Evolutionary conservation across 2,888 invertebrate genomes (phyloP), one percentile per base, ranked within the genome.

Genomic region (Amblyjoppa proteus): DNA sequence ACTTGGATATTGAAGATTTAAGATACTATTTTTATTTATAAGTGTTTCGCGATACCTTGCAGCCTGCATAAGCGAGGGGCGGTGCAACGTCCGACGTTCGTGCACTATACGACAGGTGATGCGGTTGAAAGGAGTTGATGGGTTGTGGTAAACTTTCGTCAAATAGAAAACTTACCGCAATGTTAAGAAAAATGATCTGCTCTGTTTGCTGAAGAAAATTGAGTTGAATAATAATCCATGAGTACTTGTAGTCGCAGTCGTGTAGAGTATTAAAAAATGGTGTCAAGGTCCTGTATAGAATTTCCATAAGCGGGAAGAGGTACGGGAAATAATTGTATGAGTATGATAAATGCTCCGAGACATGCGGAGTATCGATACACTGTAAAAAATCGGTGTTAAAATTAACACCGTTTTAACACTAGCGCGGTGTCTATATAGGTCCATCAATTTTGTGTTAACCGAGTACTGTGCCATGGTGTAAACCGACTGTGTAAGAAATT

Each of bases 81-180:
- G 70, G 38, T 56, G 77, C 68, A 77, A 70, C 45, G 34, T 49
- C 45, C 25, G 78, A 78, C 49, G 34, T 70, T 70, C 70, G 70
- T 61, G 70, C 34, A 58, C 41, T 31, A 11, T 45, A 31, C 68
- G 56, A 53, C 69, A 41, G 49, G 45, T 45, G 61, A n/a, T 53
- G 16, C 51, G 4, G 25, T 13, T 25, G 70, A 28, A 16, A 70
- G 58, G 41, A 13, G 20, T 11, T 45, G 4, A 69, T 45, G 41
- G 49, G 64, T 31, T 75, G 64, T 49, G 51, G 51, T 75, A 75
- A 75, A 75, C 64, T 64, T 75, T 75, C 64, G 51, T 64, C 66
- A 66, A 49, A 75, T 31, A 49, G 51, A 75, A 41, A 75, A 64
- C 41, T 66, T 45, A 61, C 64, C 31, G 28, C 75, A 45, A 31